Evolutionary conservation across 23 tunicate genomes (phyloP), one percentile per base, ranked within the genome.

Genomic region (Trididemnum nubilum): DNA sequence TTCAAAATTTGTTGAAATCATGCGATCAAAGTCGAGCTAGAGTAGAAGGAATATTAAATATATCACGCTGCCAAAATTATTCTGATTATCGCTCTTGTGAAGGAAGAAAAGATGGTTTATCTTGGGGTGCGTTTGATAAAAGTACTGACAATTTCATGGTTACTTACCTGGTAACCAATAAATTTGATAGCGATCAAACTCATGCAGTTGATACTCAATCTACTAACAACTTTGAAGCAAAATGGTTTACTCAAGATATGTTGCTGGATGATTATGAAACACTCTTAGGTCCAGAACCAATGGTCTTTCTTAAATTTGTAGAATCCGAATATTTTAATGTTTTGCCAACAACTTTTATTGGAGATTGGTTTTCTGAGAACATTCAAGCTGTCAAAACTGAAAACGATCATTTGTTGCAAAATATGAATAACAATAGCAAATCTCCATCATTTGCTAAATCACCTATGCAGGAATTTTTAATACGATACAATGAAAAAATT

Each of bases 251-350:
- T 44, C 12, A 44, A 44, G 15, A 44, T 44, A 9, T 44, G 15
- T 15, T 44, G 12, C 15, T 44, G 54, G 15, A 44, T 15, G 15
- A 44, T 15, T 44, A 44, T 44, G 54, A 15, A 44, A 12, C 26
- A 19, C 23, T 83, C 0, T 60, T 50, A 31, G 87, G 87, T 27
- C 81, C 87, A 1, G 87, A 83, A 28, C 87, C 87, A 25, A 57
- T 83, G 27, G 19, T 73, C 57, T 73, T 36, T 35, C 21, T 60
- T 30, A 23, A 28, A 73, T 59, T 28, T 37, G 81, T 73, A 27
- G 9, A 73, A 9, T 77, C 75, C 2, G 60, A 63, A 58, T 5
- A 58, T 1, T 36, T 59, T 18, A 9, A 36, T 21, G 19, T 36
- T 15, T 19, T 37, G 18, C 73, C 87, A 0, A 36, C 5, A 33